Conservation (phyloP, 2,888 invertebrate genomes). For the Andrena haemorrhoa region DNA sequence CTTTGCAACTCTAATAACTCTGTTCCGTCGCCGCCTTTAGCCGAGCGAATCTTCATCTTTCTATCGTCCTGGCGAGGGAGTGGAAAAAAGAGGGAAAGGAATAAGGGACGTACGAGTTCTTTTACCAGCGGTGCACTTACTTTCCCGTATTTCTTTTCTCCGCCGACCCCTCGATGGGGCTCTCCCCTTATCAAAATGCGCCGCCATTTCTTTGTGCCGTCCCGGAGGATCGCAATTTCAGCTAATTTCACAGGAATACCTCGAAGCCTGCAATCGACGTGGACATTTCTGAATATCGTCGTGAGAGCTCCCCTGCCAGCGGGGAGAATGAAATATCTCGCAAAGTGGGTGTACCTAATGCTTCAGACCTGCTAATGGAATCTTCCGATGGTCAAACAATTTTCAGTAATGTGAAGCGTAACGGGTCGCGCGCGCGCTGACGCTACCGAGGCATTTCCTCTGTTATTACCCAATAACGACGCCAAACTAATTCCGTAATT, state of each 20-base stretch:
- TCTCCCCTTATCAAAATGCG: slow-evolving; percentile 10
- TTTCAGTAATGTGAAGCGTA: slow-evolving; percentile 21
- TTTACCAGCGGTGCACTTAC: not conserved
- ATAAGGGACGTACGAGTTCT: not conserved
- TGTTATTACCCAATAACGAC: not conserved
- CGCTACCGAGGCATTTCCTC: slow-evolving; percentile 8
- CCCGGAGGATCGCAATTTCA: not conserved
- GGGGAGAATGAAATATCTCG: slow-evolving; percentile 32
- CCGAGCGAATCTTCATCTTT: not conserved
- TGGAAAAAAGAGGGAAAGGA: not conserved
- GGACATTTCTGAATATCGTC: slow-evolving; percentile 22
- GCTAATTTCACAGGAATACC: slow-evolving; percentile 26
- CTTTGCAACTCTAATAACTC: slow-evolving; percentile 46
- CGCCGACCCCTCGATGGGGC: not conserved
- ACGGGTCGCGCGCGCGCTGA: not conserved
- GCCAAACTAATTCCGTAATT: not conserved
- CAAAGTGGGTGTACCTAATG: slow-evolving; percentile 14
- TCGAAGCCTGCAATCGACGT: slow-evolving; percentile 17
- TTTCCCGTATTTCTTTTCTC: not conserved
- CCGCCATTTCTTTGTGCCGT: not conserved
- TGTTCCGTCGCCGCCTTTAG: slow-evolving; percentile 12
- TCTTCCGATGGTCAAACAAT: slow-evolving; percentile 46
- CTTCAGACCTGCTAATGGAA: slow-evolving; percentile 37
- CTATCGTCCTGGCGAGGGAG: not conserved
- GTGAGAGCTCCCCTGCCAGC: not conserved